phyloP scores from a whole-genome alignment of 2,113 vertebrate genomes.

The Ptychochromis oligacanthus region DNA sequence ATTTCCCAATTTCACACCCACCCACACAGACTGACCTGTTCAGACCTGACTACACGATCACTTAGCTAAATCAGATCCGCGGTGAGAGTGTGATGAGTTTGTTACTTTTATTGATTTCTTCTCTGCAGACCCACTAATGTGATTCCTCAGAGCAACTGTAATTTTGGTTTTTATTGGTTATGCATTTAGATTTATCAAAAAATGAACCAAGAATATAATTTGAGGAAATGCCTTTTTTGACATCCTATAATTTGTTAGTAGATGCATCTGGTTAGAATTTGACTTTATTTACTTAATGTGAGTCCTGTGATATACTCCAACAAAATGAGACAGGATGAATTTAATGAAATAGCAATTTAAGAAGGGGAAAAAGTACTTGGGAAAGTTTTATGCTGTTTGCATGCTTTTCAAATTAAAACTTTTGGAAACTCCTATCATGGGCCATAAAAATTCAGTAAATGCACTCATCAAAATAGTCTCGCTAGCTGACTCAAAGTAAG shows the following conservation, averaged over 20 bases:
- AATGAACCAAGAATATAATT: background rate
- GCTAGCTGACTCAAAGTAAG: background rate
- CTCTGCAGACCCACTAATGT: background rate
- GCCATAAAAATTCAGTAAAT: background rate
- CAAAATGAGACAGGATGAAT: background rate
- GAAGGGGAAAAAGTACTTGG: background rate
- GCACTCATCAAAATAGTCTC: background rate
- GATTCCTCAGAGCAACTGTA: accelerated
- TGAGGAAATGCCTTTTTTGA: background rate
- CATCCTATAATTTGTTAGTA: background rate
- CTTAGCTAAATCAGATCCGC: background rate
- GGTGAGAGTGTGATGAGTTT: background rate
- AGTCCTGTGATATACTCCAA: background rate
- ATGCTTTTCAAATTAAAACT: background rate
- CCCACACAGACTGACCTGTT: background rate
- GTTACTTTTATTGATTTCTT: background rate
- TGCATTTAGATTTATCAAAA: background rate
- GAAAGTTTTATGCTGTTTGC: background rate
- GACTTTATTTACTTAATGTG: background rate
- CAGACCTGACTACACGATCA: background rate
- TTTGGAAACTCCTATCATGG: background rate
- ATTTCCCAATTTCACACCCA: constrained; percentile 43
- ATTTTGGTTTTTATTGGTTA: background rate
- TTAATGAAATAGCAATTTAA: background rate
- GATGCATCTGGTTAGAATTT: background rate